phyloP scores from a whole-genome alignment of 2,113 vertebrate species.

The Macheiramphus alcinus region DNA sequence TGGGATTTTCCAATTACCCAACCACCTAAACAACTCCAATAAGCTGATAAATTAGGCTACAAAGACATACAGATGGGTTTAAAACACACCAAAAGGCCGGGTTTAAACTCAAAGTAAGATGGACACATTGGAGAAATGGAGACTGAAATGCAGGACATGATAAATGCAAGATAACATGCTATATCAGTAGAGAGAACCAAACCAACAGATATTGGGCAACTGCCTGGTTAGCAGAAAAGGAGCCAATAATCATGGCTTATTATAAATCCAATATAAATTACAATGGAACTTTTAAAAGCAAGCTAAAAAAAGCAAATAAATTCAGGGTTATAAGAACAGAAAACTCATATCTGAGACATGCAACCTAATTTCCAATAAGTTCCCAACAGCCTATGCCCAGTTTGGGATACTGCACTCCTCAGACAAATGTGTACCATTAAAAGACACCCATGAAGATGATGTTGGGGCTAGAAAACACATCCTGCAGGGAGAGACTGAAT shows the following conservation, averaged over 20 bases:
- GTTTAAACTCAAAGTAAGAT: background rate
- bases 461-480: background rate
- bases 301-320: background rate
- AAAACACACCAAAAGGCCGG: background rate
- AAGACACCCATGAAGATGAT: too few relatives aligned
- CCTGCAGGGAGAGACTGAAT: background rate
- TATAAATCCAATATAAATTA: background rate
- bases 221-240: background rate
- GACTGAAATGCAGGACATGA: background rate
- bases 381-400: fast-evolving
- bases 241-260: background rate
- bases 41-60: background rate
- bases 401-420: background rate
- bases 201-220: background rate
- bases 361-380: fast-evolving
- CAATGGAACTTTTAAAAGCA: background rate
- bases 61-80: background rate
- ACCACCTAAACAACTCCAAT: fast-evolving
- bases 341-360: background rate
- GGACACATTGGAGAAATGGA: background rate
- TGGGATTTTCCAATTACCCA: background rate
- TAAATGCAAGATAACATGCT: fast-evolving
- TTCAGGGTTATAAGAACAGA: background rate
- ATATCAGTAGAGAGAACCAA: background rate
- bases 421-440: too few relatives aligned